Evolutionary conservation across 2,888 invertebrate species (phyloP).

Genomic region (Loripinus fragilis): DNA sequence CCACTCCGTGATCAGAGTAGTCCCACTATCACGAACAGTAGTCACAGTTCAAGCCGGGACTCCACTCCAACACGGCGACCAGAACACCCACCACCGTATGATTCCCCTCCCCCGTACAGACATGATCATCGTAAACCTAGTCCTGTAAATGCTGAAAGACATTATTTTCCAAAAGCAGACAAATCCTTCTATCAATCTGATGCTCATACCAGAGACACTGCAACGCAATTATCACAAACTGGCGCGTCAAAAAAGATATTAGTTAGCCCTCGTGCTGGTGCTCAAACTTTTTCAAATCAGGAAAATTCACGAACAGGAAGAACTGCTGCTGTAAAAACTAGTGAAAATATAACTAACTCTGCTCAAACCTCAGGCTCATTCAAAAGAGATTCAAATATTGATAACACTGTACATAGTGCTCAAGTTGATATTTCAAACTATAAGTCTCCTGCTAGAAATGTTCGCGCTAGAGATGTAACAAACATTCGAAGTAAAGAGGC

Average conservation of each 20-base stretch:
- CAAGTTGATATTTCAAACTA: conserved; percentile 36
- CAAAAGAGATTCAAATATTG: conserved; percentile 11
- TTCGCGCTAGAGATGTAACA: conserved; percentile 10
- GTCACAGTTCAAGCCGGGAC: conserved; percentile 25
- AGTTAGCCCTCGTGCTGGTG: not conserved
- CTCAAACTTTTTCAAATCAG: not conserved
- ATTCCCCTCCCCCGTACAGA: conserved; percentile 59
- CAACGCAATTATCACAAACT: not conserved
- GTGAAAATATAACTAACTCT: not conserved
- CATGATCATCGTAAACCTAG: conserved; percentile 57
- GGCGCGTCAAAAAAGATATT: not conserved
- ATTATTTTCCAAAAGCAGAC: conserved; percentile 56
- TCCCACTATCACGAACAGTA: conserved; percentile 15
- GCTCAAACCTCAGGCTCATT: not conserved
- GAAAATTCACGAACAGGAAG: not conserved
- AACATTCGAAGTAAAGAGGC: not conserved
- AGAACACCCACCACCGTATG: conserved; percentile 54
- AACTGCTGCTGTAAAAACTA: not conserved
- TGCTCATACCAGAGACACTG: conserved; percentile 32
- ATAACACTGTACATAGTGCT: conserved; percentile 47
- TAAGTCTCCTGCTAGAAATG: conserved; percentile 20
- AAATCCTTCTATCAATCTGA: conserved; percentile 38
- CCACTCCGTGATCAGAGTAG: conserved; percentile 28
- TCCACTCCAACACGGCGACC: conserved; percentile 42
- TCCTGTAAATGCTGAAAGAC: conserved; percentile 58